Evolutionary conservation across 2,888 invertebrate species (phyloP), one percentile per base, ranked within the genome.

Genomic region (Minunthozetes semirufus): DNA sequence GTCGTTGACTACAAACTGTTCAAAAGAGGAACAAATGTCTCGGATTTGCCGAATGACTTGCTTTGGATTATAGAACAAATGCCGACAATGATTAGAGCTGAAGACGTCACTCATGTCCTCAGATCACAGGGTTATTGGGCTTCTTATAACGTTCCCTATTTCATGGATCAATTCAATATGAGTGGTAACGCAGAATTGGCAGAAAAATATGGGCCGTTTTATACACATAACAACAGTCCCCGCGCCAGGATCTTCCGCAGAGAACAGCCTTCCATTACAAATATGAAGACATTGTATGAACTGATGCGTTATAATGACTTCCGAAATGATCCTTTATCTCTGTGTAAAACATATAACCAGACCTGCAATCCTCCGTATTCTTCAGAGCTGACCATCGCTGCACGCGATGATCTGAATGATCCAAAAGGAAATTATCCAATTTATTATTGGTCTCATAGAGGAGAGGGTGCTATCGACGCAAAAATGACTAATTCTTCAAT

Each of bases 21-120:
- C n/a, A 4, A 29, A 17, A 48, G n/a, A 15, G 48, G 53, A 19
- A 33, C 33, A 5, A 19, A 81, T 87, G 3, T 11, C 11, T 17
- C 42, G 2, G 89, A 78, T 87, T 90, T 72, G 86, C 77, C 81
- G 11, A 73, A 78, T 17, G 80, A 78, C 73, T 80, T 82, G 46
- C 78, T 83, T 72, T 82, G 81, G 80, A 81, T 83, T 25, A 80
- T 82, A 15, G 83, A 83, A 76, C 83, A 83, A 79, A 81, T 82
- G 33, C 83, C 83, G 15, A 80, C 80, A 22, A 79, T 81, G 2
- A 82, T 82, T 0, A 79, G 78, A n/a, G 79, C 79, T 42, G 80
- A 75, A 11, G 83, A 83, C 73, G 59, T 74, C 70, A 72, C 72
- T 15, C 42, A 50, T 19, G 46, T 68, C 1, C 25, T 78, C 13